Evolutionary conservation across 2,113 vertebrate species (phyloP).

Genomic region (Heloderma charlesbogerti): DNA sequence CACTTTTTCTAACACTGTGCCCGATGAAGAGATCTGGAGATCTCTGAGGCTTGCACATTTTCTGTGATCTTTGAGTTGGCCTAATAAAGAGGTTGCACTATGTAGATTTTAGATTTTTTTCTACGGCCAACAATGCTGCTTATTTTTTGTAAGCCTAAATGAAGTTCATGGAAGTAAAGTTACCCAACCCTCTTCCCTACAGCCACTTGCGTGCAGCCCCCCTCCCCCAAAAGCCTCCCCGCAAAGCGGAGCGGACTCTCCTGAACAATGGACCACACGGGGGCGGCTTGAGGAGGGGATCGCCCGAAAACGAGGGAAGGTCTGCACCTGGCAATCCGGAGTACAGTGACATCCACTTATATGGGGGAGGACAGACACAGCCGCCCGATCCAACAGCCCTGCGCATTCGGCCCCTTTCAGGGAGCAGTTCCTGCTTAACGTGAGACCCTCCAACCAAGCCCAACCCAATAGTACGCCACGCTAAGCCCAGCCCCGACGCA

Average conservation of each 20-base stretch:
- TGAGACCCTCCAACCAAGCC: neutral
- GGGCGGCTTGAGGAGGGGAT: neutral
- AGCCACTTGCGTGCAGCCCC: neutral
- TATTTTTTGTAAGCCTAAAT: too few relatives aligned
- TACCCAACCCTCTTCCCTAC: neutral
- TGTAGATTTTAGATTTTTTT: too few relatives aligned
- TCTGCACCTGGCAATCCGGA: neutral
- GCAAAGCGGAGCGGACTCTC: neutral
- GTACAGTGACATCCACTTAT: neutral
- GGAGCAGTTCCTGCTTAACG: too few relatives aligned
- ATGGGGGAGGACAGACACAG: neutral
- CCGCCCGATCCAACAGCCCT: neutral
- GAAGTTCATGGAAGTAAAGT: neutral
- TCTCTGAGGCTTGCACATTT: too few relatives aligned
- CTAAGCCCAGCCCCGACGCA: neutral
- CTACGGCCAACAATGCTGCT: too few relatives aligned
- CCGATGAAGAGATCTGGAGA: too few relatives aligned
- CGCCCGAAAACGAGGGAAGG: neutral
- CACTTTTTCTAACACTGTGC: too few relatives aligned
- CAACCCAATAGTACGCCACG: neutral
- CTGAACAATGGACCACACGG: neutral
- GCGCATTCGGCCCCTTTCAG: neutral
- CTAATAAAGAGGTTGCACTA: too few relatives aligned
- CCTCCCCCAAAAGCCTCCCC: neutral
- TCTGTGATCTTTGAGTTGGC: too few relatives aligned